A percentile compares a stretch with the other conserved stretches of the same genome.
Conservation (phyloP, 2,888 invertebrate genomes). For the Drosophila eohydei region DNA sequence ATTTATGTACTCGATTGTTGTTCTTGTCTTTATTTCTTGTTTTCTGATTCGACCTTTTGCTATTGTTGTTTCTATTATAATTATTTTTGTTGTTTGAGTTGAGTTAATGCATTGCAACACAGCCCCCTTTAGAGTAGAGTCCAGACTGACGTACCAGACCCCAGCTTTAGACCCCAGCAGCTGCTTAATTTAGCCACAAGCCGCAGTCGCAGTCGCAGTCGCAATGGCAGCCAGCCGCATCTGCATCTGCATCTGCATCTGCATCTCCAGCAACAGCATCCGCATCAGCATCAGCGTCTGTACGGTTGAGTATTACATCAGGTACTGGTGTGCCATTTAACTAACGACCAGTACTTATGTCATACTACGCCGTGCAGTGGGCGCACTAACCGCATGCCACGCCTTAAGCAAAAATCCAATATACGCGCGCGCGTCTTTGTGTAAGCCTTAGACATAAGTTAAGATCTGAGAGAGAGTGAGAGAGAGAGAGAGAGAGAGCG, state of each 20-base stretch:
- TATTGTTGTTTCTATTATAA: background rate
- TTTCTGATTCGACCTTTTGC: background rate
- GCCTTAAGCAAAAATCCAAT: conserved; percentile 6
- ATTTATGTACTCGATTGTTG: conserved; percentile 6
- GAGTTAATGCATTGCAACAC: background rate
- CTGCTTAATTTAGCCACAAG: conserved; percentile 32
- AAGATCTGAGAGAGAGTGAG: background rate
- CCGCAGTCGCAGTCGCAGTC: conserved; percentile 5
- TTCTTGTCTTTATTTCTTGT: background rate
- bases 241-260: conserved; percentile 17
- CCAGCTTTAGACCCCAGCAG: conserved; percentile 4
- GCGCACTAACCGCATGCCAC: conserved; percentile 82
- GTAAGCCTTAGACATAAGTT: conserved; percentile 7
- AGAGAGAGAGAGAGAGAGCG: background rate
- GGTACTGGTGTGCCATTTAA: conserved; percentile 93
- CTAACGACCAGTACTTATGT: conserved; percentile 94
- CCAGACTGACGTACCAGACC: conserved; percentile 27
- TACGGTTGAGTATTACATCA: conserved; percentile 99
- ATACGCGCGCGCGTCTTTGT: conserved; percentile 38
- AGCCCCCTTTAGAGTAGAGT: conserved; percentile 21
- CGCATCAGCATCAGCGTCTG: conserved; percentile 84
- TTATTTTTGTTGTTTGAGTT: conserved; percentile 8
- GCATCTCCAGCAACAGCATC: conserved; percentile 23
- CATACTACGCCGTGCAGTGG: conserved; percentile 91
- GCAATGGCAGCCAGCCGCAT: background rate